phyloP scores from a whole-genome alignment of 2,113 vertebrate species.

The Gallinago paraguaiae region DNA sequence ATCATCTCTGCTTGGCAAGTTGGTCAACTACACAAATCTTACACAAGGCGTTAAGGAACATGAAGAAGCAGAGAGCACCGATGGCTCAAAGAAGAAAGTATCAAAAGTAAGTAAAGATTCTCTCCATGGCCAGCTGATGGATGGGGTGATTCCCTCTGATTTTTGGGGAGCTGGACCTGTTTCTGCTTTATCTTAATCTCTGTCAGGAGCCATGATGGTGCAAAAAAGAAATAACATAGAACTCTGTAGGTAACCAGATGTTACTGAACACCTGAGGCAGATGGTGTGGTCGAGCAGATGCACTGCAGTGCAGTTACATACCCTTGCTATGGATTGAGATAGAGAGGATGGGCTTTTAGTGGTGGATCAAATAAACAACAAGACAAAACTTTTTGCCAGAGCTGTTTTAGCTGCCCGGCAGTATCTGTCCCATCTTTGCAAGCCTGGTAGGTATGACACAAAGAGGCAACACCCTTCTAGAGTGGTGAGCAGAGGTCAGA shows the following conservation, averaged over 20 bases:
- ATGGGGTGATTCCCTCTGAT: fast-evolving
- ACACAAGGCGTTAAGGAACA: conserved; percentile 97
- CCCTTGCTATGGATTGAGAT: not conserved
- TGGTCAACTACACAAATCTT: conserved; percentile 97
- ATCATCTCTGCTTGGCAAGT: conserved; percentile 92
- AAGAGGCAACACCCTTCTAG: not conserved
- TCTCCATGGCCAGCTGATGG: not conserved
- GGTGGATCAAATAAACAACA: not conserved
- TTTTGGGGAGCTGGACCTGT: not conserved
- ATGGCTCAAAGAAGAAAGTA: conserved; percentile 80
- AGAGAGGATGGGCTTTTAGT: not conserved
- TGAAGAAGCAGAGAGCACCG: conserved; percentile 90
- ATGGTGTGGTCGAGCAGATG: not conserved
- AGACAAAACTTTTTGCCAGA: not conserved
- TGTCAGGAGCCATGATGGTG: not conserved
- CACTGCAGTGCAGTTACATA: not conserved
- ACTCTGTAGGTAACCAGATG: not conserved
- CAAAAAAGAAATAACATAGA: not conserved
- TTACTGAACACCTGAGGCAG: not conserved
- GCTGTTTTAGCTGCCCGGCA: not conserved
- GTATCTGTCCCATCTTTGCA: not conserved
- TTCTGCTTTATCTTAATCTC: not conserved
- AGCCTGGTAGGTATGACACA: not conserved
- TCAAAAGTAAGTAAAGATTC: conserved; percentile 83
- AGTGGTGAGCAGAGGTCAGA: not conserved